phyloP scores from a whole-genome alignment of 2,888 invertebrate genomes.

The Osedax fenrisi region DNA sequence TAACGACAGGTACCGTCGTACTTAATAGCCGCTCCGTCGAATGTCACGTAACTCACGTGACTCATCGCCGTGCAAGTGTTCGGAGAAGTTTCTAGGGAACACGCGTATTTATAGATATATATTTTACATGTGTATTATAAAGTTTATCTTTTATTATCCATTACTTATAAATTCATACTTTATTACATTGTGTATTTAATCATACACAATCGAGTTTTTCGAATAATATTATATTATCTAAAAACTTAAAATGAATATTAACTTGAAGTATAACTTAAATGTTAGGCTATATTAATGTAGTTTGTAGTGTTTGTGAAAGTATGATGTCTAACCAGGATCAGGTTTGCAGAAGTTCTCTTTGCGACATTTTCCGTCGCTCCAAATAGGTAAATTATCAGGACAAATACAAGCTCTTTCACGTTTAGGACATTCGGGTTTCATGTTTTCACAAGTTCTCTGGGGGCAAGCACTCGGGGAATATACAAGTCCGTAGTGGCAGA shows the following conservation, averaged over 20 bases:
- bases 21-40: conserved; percentile 8
- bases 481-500: not conserved
- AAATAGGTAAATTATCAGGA: not conserved
- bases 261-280: no score
- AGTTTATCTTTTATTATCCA: no score
- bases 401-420: not conserved
- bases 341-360: not conserved
- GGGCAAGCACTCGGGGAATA: not conserved
- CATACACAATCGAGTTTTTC: not conserved
- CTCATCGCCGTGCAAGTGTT: not conserved
- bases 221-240: not conserved
- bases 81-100: not conserved
- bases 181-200: not conserved
- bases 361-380: not conserved
- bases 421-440: not conserved
- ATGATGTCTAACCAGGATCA: not conserved
- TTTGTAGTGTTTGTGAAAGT: no score
- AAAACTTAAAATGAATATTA: no score
- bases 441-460: not conserved
- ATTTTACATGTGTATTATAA: no score
- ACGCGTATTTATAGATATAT: no score
- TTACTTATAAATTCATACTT: not conserved
- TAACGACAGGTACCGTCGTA: conserved; percentile 5
- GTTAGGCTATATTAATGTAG: no score
- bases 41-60: not conserved